Evolutionary conservation across 1,140 invertebrate genomes (phyloP).

Genomic region (Bombus consobrinus): DNA sequence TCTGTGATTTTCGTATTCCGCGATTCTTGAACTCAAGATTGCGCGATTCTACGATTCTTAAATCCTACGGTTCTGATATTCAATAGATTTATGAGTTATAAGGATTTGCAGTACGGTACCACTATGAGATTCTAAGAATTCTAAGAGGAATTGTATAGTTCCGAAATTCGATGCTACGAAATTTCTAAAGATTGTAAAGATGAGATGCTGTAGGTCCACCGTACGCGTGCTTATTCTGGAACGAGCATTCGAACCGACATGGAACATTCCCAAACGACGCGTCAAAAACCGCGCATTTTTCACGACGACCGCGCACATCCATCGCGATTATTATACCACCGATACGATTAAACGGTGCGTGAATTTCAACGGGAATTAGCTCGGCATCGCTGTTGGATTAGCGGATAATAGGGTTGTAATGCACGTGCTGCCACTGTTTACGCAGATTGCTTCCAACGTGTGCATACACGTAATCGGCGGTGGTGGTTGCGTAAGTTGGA

Average conservation of each 20-base stretch:
- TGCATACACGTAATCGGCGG: neutral
- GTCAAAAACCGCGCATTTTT: neutral
- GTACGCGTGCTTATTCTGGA: too few species aligned
- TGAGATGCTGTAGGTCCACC: too few species aligned
- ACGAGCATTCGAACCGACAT: neutral
- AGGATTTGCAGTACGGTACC: too few species aligned
- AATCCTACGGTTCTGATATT: too few species aligned
- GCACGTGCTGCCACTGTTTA: slow-evolving; percentile 10
- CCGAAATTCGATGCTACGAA: too few species aligned
- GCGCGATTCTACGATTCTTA: too few species aligned
- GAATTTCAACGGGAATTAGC: slow-evolving; percentile 33
- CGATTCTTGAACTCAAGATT: too few species aligned
- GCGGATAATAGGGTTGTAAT: slow-evolving; percentile 40
- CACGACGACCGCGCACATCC: neutral
- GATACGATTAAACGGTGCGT: slow-evolving; percentile 23
- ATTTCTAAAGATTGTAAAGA: too few species aligned
- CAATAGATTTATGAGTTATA: too few species aligned
- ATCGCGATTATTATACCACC: neutral
- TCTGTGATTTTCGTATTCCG: too few species aligned
- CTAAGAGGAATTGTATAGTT: too few species aligned
- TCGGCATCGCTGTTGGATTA: slow-evolving; percentile 31
- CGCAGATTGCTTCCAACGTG: neutral
- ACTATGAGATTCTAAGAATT: too few species aligned
- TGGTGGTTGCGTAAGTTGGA: slow-evolving; percentile 32
- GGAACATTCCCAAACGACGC: neutral